Evolutionary conservation across 2,797 vertebrate species (phyloP), one percentile per base, ranked within the genome.

Genomic region (Anabas testudineus): DNA sequence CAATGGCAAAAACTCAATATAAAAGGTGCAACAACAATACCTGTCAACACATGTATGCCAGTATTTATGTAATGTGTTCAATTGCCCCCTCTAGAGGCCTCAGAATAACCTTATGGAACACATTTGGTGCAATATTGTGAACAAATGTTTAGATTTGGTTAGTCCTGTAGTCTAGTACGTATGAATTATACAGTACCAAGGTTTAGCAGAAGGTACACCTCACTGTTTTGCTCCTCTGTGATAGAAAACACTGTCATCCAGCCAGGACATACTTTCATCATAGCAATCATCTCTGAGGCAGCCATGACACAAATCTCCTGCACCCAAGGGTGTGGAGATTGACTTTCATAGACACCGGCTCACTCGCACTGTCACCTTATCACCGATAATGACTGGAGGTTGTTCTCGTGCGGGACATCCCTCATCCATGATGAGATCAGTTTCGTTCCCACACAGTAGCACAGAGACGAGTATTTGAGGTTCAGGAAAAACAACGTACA

Each of bases 361-460:
- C 74, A 79, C 76, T 87, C 75, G 52, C 56, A 13, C 81, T 78
- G 73, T 82, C 84, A 78, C 78, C 81, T 82, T 69, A 84, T 87
- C 86, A 73, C 57, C 63, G 85, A 74, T 84, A 83, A 89, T 67
- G 73, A 81, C 74, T 80, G 64, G 6, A 62, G 84, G 74, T 87
- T 64, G 55, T 82, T 63, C 78, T 71, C 3, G 37, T 81, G 78
- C 34, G 73, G 80, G 83, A 78, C 81, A 88, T 87, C 80, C 47
- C 78, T 88, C 74, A 83, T 74, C 69, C 14, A 16, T n/a, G 67
- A 80, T 77, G 78, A 73, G 74, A 79, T 84, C 65, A 7, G 59
- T 73, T 54, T 80, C 67, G 61, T 78, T 84, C 82, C 78, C 76
- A 85, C 82, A 52, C 59, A 47, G 70, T 42, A 59, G 67, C 76